phyloP scores from a whole-genome alignment of 2,888 invertebrate species.

The Cryptophagus acutangulus region DNA sequence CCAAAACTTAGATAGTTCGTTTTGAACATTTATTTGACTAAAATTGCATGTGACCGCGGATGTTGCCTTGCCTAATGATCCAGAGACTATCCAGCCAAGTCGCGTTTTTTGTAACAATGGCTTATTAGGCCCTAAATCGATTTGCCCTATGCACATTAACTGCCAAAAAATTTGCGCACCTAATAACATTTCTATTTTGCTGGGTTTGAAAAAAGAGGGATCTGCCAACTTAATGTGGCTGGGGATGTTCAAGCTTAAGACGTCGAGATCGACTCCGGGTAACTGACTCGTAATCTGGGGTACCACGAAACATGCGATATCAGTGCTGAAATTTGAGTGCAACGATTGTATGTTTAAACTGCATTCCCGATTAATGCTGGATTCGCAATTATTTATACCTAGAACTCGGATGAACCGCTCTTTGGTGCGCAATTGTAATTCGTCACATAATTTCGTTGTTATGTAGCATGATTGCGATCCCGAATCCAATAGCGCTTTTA shows the following conservation, averaged over 20 bases:
- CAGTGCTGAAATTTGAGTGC: too few species aligned
- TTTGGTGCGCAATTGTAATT: too few species aligned
- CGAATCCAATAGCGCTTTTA: conserved; percentile 9
- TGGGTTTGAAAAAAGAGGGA: conserved; percentile 14
- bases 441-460: too few species aligned
- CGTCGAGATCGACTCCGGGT: not conserved
- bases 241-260: conserved; percentile 7
- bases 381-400: too few species aligned
- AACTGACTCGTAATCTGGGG: too few species aligned
- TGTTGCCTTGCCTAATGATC: conserved; percentile 6
- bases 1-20: conserved; percentile 3
- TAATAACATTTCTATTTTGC: conserved; percentile 18
- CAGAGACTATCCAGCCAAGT: conserved; percentile 19
- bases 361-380: too few species aligned
- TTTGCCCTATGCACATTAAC: conserved; percentile 16
- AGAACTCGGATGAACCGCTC: too few species aligned
- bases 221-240: conserved; percentile 16
- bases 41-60: conserved; percentile 11
- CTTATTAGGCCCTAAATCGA: conserved; percentile 9
- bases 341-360: too few species aligned
- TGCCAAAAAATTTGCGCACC: conserved; percentile 19
- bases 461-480: too few species aligned
- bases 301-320: too few species aligned
- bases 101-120: conserved; percentile 20
- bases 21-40: conserved; percentile 5